Conservation (phyloP, 2,797 vertebrate genomes). For the Kryptolebias ocellatus region DNA sequence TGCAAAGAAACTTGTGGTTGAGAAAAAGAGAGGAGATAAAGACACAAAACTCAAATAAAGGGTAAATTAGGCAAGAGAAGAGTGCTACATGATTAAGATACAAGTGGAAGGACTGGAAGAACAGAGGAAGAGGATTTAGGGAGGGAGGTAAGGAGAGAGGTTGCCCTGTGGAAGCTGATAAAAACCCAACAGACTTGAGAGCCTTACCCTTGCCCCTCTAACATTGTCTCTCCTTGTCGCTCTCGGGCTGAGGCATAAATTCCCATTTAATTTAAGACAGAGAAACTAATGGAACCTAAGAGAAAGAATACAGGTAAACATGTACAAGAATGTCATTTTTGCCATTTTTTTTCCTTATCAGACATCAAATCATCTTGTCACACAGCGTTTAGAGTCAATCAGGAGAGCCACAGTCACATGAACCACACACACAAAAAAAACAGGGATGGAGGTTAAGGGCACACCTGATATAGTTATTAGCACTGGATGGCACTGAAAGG, state of each 20-base stretch:
- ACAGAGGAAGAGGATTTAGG: slow-evolving; percentile 73
- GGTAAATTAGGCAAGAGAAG: slow-evolving; percentile 81
- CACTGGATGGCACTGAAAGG: slow-evolving; percentile 82
- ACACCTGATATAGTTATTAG: slow-evolving; percentile 74
- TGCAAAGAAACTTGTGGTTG: slow-evolving; percentile 95
- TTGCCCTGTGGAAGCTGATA: slow-evolving; percentile 83
- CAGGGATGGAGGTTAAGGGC: slow-evolving; percentile 73
- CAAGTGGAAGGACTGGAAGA: slow-evolving; percentile 67
- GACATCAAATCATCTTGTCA: slow-evolving; percentile 65
- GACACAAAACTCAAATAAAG: slow-evolving; percentile 83
- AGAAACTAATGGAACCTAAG: slow-evolving; percentile 99
- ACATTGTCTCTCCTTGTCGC: slow-evolving; percentile 89
- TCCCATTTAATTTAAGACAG: slow-evolving; percentile 99
- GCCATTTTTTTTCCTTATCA: slow-evolving; percentile 70
- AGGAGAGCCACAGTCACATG: slow-evolving; percentile 80
- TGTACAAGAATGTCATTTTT: slow-evolving; percentile 84
- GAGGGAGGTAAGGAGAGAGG: slow-evolving; percentile 73
- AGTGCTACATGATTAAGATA: slow-evolving; percentile 80
- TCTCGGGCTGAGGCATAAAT: slow-evolving; percentile 88
- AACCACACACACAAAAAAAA: slow-evolving; percentile 66
- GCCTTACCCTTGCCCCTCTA: slow-evolving; percentile 99
- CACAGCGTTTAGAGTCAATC: slow-evolving; percentile 67
- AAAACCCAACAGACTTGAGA: slow-evolving; percentile 94
- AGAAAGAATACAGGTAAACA: slow-evolving; percentile 99
- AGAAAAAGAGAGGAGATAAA: slow-evolving; percentile 87